Base-by-base conservation (phyloP, 1,140 invertebrate genomes). In the Parasteatoda tepidariorum region DNA sequence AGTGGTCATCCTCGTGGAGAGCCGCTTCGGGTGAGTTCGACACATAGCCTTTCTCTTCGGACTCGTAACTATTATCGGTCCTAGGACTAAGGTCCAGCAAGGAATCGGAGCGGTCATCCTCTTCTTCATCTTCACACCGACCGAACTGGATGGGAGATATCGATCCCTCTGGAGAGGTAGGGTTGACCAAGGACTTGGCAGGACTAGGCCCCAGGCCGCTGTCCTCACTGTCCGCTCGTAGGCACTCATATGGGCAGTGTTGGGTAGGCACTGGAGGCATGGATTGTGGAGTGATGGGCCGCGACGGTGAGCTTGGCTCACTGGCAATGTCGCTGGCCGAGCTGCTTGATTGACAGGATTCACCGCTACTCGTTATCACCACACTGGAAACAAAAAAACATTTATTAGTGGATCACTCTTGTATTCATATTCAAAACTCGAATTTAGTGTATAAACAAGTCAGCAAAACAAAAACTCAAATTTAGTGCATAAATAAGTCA, bases 361-460 rank as follows among this genome's bases (percentile, higher is more conserved):
- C 81, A 24, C 33, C 81, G 22, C 70, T 70, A 34, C 81, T 83
- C 15, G 38, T 74, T 13, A 41, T 67, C 70, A 67, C 70, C 68
- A 74, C 81, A 38, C 81, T 83, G 61, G 2, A 61, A 38, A 87
- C 87, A 33, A 88, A 87, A 66, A 87, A 87, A 81, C 87, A 88
- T 64, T 48, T 66, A 31, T 66, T 26, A 61, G 57, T 22, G 24
- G 7, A n/a, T n/a, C n/a, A n/a, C n/a, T n/a, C n/a, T n/a, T n/a
- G n/a, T n/a, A n/a, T n/a, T n/a, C n/a, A n/a, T n/a, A n/a, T n/a
- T n/a, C n/a, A n/a, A n/a, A n/a, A n/a, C n/a, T n/a, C n/a, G n/a
- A n/a, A n/a, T n/a, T n/a, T n/a, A n/a, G n/a, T n/a, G n/a, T n/a
- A n/a, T n/a, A n/a, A n/a, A n/a, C n/a, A n/a, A n/a, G n/a, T n/a